Percentiles rank a stretch among this genome's conserved stretches.
These are phyloP conservation scores for Diarsia rubi DNA, from an alignment of 2,888 invertebrate genomes.

Conservation along the genomic window DNA sequence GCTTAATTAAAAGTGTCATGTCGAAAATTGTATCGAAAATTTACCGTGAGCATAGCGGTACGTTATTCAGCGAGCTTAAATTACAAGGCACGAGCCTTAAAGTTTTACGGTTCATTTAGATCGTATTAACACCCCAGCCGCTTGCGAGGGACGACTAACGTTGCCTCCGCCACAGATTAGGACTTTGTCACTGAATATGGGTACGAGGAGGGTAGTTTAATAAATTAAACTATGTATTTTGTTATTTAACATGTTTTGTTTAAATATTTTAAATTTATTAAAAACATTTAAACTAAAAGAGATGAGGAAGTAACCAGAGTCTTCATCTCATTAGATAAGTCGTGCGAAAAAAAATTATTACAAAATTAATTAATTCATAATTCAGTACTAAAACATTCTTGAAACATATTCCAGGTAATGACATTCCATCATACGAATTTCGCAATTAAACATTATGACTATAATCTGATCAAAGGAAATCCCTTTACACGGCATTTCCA, in stretches of 20 bases:
- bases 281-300: neutral
- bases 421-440: constrained; percentile 24
- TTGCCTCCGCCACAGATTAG: constrained; percentile 37
- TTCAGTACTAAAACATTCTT: neutral
- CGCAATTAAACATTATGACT: constrained; percentile 18
- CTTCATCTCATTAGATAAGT: neutral
- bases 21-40: constrained; percentile 52
- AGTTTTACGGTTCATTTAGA: constrained; percentile 63
- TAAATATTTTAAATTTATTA: neutral
- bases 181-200: constrained; percentile 32
- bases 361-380: neutral
- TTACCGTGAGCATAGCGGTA: constrained; percentile 22
- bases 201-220: neutral
- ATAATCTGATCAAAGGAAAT: constrained; percentile 51
- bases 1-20: constrained; percentile 28
- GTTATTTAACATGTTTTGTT: neutral
- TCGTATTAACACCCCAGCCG: constrained; percentile 62
- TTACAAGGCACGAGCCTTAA: constrained; percentile 58
- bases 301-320: neutral
- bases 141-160: constrained; percentile 42
- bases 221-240: constrained; percentile 7
- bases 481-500: constrained; percentile 6
- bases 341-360: neutral
- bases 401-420: constrained; percentile 6
- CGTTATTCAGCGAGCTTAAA: constrained; percentile 49